Percentiles rank a stretch among this genome's conserved stretches.
Evolutionary conservation across 2,797 vertebrate species (phyloP).

Genomic region (Erpetoichthys calabaricus): DNA sequence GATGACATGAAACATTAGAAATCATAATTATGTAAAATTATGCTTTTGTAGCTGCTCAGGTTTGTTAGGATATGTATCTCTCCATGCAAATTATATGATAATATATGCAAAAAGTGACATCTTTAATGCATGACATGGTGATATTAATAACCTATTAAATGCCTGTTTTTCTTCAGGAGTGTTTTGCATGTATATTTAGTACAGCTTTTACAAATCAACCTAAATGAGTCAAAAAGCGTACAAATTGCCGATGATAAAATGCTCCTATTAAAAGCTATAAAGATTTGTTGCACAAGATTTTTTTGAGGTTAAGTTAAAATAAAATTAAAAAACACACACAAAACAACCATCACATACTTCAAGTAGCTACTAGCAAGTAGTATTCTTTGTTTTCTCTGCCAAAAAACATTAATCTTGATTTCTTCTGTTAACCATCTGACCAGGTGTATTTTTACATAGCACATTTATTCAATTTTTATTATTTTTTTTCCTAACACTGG

Average conservation of each 20-base stretch:
- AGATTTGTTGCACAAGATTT: no score
- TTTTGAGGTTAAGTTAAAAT: no score
- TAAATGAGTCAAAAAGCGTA: conserved; percentile 6
- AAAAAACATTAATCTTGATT: no score
- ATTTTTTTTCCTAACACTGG: no score
- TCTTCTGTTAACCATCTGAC: no score
- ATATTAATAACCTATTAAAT: conserved; percentile 39
- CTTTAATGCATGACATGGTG: conserved; percentile 51
- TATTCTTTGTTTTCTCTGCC: no score
- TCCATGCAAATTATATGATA: conserved; percentile 47
- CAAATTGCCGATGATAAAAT: conserved; percentile 4
- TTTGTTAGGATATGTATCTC: conserved; percentile 23
- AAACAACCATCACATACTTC: no score
- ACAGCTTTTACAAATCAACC: conserved; percentile 11
- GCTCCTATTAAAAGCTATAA: no score
- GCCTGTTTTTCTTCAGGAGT: conserved; percentile 10
- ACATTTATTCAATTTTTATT: no score
- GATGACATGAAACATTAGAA: conserved; percentile 13
- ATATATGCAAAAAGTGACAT: conserved; percentile 43
- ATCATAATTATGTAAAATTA: conserved; percentile 16
- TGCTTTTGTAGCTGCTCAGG: conserved; percentile 18
- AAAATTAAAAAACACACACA: no score
- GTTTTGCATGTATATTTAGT: conserved; percentile 14
- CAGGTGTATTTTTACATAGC: no score
- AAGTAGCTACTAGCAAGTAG: no score